phyloP scores from a whole-genome alignment of 2,113 vertebrate species.

The Antigone vipio region DNA sequence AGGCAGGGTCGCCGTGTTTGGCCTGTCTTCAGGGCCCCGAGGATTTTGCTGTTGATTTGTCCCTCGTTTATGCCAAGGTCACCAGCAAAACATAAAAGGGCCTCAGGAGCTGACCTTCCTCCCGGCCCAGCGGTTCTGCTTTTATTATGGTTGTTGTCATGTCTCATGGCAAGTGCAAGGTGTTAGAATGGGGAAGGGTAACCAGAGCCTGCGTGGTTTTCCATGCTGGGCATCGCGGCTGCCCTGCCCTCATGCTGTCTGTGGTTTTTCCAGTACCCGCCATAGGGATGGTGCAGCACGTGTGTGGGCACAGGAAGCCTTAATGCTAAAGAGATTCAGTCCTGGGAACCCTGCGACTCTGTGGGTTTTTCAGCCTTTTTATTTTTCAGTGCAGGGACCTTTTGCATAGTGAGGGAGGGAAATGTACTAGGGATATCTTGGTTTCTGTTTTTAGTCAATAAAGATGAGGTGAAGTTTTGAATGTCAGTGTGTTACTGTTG shows the following conservation, averaged over 20 bases:
- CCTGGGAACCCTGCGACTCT: rapidly evolving
- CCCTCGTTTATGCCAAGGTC: background rate
- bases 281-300: rapidly evolving
- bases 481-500: rapidly evolving
- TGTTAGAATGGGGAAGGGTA: background rate
- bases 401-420: background rate
- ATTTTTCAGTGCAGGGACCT: rapidly evolving
- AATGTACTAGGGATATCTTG: background rate
- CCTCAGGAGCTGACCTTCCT: background rate
- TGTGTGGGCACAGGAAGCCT: rapidly evolving
- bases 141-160: rapidly evolving
- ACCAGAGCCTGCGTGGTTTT: rapidly evolving
- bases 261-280: rapidly evolving
- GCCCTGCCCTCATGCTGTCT: rapidly evolving
- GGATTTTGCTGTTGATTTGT: background rate
- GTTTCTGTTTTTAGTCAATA: background rate
- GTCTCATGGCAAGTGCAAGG: rapidly evolving
- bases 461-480: background rate
- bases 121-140: rapidly evolving
- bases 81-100: background rate
- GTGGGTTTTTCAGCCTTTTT: rapidly evolving
- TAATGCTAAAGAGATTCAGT: rapidly evolving
- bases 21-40: rapidly evolving
- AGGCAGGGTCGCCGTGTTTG: background rate
- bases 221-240: background rate